A percentile compares a stretch with the other conserved stretches of the same genome.
These are phyloP conservation scores for Lasioglossum vierecki DNA, from an alignment of 2,888 invertebrate species.

Conservation along the genomic window DNA sequence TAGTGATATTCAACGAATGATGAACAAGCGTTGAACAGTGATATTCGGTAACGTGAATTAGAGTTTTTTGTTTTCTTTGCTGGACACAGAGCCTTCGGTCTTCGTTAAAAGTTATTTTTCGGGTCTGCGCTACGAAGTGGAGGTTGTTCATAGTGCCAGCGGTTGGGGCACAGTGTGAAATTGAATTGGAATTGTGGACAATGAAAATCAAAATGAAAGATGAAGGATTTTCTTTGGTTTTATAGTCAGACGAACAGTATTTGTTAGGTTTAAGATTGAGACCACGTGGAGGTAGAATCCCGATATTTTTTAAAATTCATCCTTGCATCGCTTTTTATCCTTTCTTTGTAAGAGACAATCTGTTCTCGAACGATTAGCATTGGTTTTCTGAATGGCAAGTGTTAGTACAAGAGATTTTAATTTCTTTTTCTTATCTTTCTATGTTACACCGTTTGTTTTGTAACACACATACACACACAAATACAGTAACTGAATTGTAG, in stretches of 20 bases:
- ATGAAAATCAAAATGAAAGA: constrained; percentile 2
- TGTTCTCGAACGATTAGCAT: constrained; percentile 5
- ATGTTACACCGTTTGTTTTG: neutral
- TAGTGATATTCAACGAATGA: constrained; percentile 1
- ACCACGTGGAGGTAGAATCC: neutral
- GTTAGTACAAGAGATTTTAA: neutral
- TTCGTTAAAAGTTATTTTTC: neutral
- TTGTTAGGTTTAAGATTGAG: constrained; percentile 3
- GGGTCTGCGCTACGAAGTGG: neutral
- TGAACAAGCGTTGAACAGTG: constrained; percentile 1
- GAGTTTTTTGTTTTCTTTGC: neutral
- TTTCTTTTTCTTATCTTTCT: neutral
- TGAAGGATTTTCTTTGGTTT: neutral
- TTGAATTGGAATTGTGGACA: neutral
- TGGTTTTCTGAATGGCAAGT: neutral
- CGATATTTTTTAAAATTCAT: neutral
- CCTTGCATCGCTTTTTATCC: neutral
- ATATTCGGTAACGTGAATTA: neutral
- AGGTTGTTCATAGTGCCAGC: neutral
- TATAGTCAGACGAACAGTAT: constrained; percentile 4
- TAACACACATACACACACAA: constrained; percentile 14
- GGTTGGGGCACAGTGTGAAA: constrained; percentile 16
- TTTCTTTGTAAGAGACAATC: neutral
- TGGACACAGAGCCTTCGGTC: neutral
- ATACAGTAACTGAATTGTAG: constrained; percentile 13